phyloP scores from a whole-genome alignment of 1,140 invertebrate genomes.

The Apis laboriosa region DNA sequence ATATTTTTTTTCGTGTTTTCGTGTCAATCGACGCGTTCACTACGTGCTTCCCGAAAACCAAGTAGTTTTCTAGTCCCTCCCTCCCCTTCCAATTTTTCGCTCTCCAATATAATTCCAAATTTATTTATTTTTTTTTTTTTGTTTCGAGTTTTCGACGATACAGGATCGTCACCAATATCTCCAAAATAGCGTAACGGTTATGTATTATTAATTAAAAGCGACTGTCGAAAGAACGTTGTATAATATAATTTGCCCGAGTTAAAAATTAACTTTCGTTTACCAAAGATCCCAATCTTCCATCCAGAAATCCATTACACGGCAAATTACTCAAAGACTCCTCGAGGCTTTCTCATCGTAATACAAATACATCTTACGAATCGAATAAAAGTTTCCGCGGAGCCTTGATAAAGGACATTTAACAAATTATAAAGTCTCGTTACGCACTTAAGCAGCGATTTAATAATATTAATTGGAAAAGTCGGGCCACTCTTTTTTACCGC shows the following conservation, averaged over 20 bases:
- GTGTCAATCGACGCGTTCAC: too few species aligned
- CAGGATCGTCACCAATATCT: too few species aligned
- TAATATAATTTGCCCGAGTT: neutral
- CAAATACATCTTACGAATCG: conserved; percentile 17
- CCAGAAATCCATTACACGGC: conserved; percentile 17
- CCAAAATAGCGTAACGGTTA: too few species aligned
- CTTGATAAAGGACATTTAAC: conserved; percentile 31
- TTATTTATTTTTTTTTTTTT: too few species aligned
- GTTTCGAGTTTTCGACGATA: too few species aligned
- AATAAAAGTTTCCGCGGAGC: conserved; percentile 15
- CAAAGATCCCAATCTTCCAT: neutral
- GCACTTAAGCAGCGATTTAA: conserved; percentile 15
- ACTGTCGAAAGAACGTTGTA: too few species aligned
- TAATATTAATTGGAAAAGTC: conserved; percentile 45
- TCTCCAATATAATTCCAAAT: too few species aligned
- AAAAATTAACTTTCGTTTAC: neutral
- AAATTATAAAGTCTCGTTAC: conserved; percentile 27
- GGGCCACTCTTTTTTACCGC: neutral
- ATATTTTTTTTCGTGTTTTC: neutral
- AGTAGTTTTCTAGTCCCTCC: too few species aligned
- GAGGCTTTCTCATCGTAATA: neutral
- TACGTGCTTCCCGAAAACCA: too few species aligned
- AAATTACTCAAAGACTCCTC: neutral
- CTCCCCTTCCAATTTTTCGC: too few species aligned
- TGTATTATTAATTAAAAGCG: too few species aligned